Conservation (phyloP, 2,888 invertebrate genomes). For the Nymphalis c-album region DNA sequence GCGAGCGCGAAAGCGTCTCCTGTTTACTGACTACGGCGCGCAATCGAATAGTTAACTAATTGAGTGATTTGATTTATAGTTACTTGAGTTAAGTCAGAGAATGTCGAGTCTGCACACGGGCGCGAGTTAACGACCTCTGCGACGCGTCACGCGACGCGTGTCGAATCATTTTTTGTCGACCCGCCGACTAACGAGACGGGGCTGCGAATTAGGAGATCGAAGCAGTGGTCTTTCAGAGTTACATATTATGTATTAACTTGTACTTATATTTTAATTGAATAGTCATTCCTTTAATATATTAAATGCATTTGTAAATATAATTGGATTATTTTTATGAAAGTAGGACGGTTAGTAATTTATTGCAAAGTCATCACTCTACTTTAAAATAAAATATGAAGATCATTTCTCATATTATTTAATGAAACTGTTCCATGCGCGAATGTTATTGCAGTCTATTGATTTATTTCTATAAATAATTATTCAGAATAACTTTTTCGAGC, state of each 20-base stretch:
- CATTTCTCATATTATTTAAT: conserved; percentile 1
- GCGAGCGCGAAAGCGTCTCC: neutral
- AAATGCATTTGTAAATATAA: no score
- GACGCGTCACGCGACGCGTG: conserved; percentile 19
- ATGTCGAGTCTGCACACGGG: neutral
- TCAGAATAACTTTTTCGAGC: neutral
- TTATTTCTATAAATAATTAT: conserved; percentile 3
- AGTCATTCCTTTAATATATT: no score
- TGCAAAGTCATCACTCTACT: conserved; percentile 4
- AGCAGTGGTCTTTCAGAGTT: neutral
- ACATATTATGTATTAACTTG: neutral
- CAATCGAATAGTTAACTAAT: conserved; percentile 13
- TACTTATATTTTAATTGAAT: no score
- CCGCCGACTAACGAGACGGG: conserved; percentile 15
- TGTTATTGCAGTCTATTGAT: neutral
- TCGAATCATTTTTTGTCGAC: conserved; percentile 22
- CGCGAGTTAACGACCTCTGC: conserved; percentile 32
- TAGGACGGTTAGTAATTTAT: neutral
- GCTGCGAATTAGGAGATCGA: conserved; percentile 8
- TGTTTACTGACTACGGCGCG: conserved; percentile 15
- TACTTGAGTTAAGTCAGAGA: neutral
- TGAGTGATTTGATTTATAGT: conserved; percentile 16
- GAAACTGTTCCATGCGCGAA: neutral
- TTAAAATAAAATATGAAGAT: conserved; percentile 5
- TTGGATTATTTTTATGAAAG: no score